phyloP scores from a whole-genome alignment of 2,888 invertebrate genomes.

The Tachina fera region DNA sequence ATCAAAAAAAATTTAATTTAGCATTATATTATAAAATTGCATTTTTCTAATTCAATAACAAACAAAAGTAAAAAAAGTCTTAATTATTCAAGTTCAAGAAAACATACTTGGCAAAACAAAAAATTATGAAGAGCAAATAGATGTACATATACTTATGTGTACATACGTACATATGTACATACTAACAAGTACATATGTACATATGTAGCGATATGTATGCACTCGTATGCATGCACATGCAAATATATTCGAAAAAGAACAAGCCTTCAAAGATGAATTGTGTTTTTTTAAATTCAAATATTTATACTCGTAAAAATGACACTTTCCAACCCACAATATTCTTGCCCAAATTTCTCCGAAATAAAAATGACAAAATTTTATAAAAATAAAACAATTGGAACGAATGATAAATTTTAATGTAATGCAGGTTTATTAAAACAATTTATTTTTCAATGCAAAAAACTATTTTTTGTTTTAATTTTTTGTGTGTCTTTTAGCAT shows the following conservation, averaged over 20 bases:
- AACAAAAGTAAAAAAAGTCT: neutral
- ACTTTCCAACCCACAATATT: slow-evolving; percentile 45
- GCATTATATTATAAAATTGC: neutral
- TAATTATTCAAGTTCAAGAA: slow-evolving; percentile 59
- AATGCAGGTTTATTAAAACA: neutral
- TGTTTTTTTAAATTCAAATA: slow-evolving; percentile 7
- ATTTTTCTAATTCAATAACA: slow-evolving; percentile 6
- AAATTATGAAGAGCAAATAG: neutral
- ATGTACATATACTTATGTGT: neutral
- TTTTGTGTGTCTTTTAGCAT: slow-evolving; percentile 33
- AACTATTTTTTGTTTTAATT: too few relatives aligned
- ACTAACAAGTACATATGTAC: neutral
- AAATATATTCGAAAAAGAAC: slow-evolving; percentile 7
- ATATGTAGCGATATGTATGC: neutral
- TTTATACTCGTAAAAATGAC: slow-evolving; percentile 21
- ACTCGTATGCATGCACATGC: neutral
- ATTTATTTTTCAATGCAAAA: too few relatives aligned
- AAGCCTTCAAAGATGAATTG: slow-evolving; percentile 32
- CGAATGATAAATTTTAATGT: neutral
- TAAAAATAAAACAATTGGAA: slow-evolving; percentile 28
- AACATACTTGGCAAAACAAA: slow-evolving; percentile 47
- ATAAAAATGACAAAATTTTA: slow-evolving; percentile 13
- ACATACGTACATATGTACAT: neutral
- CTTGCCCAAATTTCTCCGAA: slow-evolving; percentile 39
- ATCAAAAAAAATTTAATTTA: too few relatives aligned